These are phyloP conservation scores for Dinomys branickii DNA, from an alignment of 2,113 vertebrate genomes.

Conservation along the genomic window DNA sequence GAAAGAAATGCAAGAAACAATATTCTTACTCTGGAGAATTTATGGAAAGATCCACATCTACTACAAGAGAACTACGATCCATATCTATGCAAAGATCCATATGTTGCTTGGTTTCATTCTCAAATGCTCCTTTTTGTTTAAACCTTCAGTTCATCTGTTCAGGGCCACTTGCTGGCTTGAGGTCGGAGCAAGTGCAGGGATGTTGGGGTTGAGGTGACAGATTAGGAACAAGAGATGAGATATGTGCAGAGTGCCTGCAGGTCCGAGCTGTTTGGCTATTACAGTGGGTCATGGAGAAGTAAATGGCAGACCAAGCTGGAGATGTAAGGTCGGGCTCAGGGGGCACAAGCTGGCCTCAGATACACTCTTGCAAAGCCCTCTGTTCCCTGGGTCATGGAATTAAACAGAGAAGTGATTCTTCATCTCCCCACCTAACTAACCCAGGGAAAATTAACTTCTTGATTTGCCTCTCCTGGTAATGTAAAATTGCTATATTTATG, in stretches of 20 bases:
- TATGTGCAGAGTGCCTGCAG: fast-evolving
- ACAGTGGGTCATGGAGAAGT: not conserved
- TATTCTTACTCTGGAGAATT: not conserved
- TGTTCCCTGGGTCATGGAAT: not conserved
- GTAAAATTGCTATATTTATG: constrained; percentile 52
- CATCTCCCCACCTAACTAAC: not conserved
- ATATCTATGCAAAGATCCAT: not conserved
- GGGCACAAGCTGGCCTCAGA: not conserved
- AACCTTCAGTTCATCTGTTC: not conserved
- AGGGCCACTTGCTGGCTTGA: no score
- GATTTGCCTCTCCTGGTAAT: constrained; percentile 52
- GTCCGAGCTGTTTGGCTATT: fast-evolving
- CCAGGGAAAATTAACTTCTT: constrained; percentile 44
- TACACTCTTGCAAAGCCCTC: not conserved
- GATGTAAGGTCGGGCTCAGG: no score
- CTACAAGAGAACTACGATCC: no score
- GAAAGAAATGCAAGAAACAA: not conserved
- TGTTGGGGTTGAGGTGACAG: no score
- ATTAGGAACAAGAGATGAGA: not conserved
- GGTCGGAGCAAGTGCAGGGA: not conserved
- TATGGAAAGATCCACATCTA: fast-evolving
- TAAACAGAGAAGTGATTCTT: not conserved
- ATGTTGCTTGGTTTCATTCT: not conserved
- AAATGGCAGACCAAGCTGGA: not conserved
- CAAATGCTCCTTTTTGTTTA: not conserved